Evolutionary conservation across 1,140 invertebrate genomes (phyloP), one percentile per base, ranked within the genome.

Genomic region (Bombus polaris): DNA sequence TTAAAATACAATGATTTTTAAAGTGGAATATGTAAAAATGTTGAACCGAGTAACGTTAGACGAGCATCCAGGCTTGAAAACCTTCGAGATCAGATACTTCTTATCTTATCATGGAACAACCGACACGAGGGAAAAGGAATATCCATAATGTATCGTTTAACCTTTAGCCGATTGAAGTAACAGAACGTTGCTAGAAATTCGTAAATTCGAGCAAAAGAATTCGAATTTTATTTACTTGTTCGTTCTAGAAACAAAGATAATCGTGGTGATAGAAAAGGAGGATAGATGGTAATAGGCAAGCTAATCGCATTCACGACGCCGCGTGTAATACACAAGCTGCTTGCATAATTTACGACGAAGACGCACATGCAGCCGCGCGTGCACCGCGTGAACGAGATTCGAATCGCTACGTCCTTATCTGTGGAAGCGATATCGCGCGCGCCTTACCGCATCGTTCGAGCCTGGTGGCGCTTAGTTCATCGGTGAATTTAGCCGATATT

Each of bases 381-480:
- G 84, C 62, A 74, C 39, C 70, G 83, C 76, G 84, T 74, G 84
- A 81, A 47, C 76, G 44, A 83, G 88, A 89, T 88, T 86, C 87
- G 68, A 86, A 89, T 88, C 87, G 87, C 71, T 68, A 35, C 71
- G 72, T 82, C 42, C 32, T 90, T 90, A 90, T 90, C 89, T 85
- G n/a, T 22, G 47, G 44, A 22, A 62, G 71, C 81, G 89, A 90
- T 90, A 90, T 87, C 75, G 62, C 75, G 32, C 72, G 81, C 71
- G 32, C 28, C 68, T 82, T 32, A 32, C 44, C 57, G 32, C 77
- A 32, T 76, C 80, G 66, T 66, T 8, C 78, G 73, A 70, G 73
- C 42, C 74, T n/a, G 75, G 76, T 86, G 88, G 85, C 89, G 89
- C 86, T 90, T 90, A 90, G 89, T 84, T 90, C 89, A 90, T 90